These are phyloP conservation scores for Smittia aterrima DNA, from an alignment of 2,888 invertebrate species.

Conservation along the genomic window DNA sequence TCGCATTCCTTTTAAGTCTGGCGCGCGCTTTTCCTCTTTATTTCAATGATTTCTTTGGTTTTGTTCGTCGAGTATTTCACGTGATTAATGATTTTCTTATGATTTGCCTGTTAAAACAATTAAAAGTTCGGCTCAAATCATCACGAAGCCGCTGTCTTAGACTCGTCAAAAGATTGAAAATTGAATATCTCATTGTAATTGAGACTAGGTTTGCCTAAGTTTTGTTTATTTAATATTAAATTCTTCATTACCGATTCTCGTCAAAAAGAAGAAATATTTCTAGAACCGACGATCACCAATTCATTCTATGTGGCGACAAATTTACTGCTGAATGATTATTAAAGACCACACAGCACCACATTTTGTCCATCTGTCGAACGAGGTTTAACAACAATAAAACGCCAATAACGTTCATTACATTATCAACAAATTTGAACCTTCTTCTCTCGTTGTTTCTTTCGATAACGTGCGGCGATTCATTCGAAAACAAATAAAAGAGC, in stretches of 20 bases:
- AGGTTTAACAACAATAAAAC: constrained; percentile 27
- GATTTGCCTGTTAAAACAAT: constrained; percentile 16
- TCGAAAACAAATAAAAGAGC: constrained; percentile 1
- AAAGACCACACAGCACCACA: constrained; percentile 27
- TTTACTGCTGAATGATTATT: not conserved
- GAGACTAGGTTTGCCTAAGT: too few species aligned
- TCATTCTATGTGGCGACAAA: not conserved
- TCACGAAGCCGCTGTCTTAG: constrained; percentile 8
- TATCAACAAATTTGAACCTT: constrained; percentile 35
- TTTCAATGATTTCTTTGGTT: not conserved
- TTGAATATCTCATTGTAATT: not conserved
- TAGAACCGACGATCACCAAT: not conserved
- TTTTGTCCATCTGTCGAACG: constrained; percentile 23
- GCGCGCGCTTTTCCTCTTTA: not conserved
- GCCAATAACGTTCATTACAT: constrained; percentile 28
- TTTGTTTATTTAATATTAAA: too few species aligned
- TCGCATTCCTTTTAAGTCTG: not conserved
- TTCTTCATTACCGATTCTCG: too few species aligned
- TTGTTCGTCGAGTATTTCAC: not conserved
- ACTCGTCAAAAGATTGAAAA: not conserved
- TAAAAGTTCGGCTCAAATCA: not conserved
- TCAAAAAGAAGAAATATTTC: not conserved
- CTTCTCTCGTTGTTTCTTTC: not conserved
- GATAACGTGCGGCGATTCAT: not conserved
- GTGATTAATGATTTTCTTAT: constrained; percentile 24